Conservation (phyloP, 2,113 vertebrate species). For the Morone saxatilis region DNA sequence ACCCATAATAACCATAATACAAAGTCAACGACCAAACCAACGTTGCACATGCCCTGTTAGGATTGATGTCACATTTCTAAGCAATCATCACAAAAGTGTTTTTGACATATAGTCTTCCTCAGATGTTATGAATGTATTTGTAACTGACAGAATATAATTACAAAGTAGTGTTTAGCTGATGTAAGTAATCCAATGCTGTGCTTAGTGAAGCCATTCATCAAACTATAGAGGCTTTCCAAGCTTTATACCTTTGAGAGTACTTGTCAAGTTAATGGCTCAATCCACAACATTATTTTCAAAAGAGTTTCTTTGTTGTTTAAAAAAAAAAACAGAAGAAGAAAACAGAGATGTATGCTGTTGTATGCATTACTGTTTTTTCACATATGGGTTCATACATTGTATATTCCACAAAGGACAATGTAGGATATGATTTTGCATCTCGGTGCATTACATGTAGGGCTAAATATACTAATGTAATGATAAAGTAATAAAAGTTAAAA, state of each 20-base stretch:
- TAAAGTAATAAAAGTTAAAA: not conserved
- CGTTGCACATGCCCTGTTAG: not conserved
- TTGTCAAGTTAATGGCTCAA: not conserved
- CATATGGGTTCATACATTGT: no score
- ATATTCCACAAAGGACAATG: not conserved
- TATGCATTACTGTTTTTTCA: no score
- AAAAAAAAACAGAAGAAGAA: not conserved
- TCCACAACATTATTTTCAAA: not conserved
- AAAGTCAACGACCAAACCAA: not conserved
- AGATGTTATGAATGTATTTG: not conserved
- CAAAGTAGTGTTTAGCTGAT: not conserved
- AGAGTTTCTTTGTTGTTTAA: not conserved
- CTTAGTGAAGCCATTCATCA: slow-evolving; percentile 3
- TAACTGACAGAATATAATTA: not conserved
- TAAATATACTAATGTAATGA: slow-evolving; percentile 1
- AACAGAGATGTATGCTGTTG: not conserved
- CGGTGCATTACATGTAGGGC: not conserved
- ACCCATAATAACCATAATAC: not conserved
- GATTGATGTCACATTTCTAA: not conserved
- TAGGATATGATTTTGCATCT: not conserved
- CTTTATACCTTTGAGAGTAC: slow-evolving; percentile 2
- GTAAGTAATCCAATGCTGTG: not conserved
- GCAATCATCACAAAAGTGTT: not conserved
- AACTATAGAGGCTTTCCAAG: not conserved
- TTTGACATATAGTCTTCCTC: not conserved